A percentile compares a stretch with the other conserved stretches of the same genome.
phyloP scores from a whole-genome alignment of 2,113 vertebrate species.

The Tachysurus vachellii region DNA sequence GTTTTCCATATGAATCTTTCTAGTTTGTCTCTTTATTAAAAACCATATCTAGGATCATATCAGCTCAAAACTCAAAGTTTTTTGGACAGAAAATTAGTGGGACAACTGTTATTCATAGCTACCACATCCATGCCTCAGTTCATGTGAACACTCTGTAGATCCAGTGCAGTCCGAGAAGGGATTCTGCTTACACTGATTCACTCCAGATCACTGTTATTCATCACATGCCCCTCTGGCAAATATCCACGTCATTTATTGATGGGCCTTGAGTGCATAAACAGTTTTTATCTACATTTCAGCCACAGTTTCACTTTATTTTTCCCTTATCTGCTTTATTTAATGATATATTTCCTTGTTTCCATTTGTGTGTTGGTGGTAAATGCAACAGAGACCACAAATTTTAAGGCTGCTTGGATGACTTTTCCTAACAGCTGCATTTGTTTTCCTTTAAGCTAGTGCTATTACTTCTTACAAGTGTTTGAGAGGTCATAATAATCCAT shows the following conservation, averaged over 20 bases:
- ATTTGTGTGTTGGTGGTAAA: constrained; percentile 30
- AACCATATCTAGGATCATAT: background rate
- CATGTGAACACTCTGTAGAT: constrained; percentile 52
- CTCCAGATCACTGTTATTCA: constrained; percentile 51
- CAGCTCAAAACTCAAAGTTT: background rate
- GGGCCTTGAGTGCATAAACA: background rate
- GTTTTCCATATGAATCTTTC: background rate
- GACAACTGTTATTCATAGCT: background rate
- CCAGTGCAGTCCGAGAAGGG: background rate
- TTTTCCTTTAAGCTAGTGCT: constrained; percentile 23
- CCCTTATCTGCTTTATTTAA: constrained; percentile 39
- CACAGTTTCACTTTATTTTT: constrained; percentile 6
- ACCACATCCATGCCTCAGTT: constrained; percentile 43
- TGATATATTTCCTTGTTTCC: constrained; percentile 23
- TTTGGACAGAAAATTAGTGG: background rate
- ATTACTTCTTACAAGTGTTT: constrained; percentile 8
- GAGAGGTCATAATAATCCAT: constrained; percentile 20
- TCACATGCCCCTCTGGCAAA: constrained; percentile 29
- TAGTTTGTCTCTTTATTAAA: background rate
- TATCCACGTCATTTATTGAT: background rate
- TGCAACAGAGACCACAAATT: constrained; percentile 16
- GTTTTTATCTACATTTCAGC: constrained; percentile 16
- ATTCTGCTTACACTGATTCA: constrained; percentile 49
- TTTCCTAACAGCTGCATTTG: constrained; percentile 21
- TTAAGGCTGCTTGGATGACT: background rate